These are phyloP conservation scores for Belgica antarctica DNA, from an alignment of 2,888 invertebrate species.

Conservation along the genomic window DNA sequence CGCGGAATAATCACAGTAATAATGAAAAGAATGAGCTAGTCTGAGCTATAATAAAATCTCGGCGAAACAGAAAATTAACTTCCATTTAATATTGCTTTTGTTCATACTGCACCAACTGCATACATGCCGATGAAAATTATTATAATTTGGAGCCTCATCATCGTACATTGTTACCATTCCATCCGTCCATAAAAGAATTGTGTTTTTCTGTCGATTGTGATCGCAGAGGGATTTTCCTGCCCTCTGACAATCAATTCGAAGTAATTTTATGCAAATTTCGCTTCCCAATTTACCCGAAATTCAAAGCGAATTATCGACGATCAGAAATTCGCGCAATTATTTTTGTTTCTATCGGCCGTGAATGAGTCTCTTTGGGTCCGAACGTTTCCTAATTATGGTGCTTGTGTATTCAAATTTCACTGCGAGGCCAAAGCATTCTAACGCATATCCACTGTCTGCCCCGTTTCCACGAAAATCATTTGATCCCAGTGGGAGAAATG, in stretches of 20 bases:
- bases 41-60: slow-evolving; percentile 15
- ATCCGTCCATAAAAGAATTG: neutral
- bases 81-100: slow-evolving; percentile 42
- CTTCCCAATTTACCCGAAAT: slow-evolving; percentile 15
- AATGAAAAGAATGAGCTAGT: slow-evolving; percentile 31
- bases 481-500: slow-evolving; percentile 20
- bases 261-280: slow-evolving; percentile 43
- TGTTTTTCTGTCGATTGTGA: neutral
- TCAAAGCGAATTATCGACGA: slow-evolving; percentile 36
- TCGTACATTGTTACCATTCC: slow-evolving; percentile 36
- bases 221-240: slow-evolving; percentile 19
- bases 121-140: slow-evolving; percentile 28
- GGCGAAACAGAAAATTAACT: slow-evolving; percentile 40
- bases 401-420: slow-evolving; percentile 35
- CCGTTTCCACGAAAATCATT: slow-evolving; percentile 20
- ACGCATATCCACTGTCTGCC: slow-evolving; percentile 5
- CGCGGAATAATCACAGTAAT: slow-evolving; percentile 32
- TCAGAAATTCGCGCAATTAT: slow-evolving; percentile 38
- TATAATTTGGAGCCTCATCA: slow-evolving; percentile 43
- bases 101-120: slow-evolving; percentile 40
- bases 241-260: neutral
- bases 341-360: neutral
- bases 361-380: neutral
- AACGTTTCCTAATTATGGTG: slow-evolving; percentile 19
- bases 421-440: neutral